Conservation (phyloP, 2,113 vertebrate species). For the Phalacrocorax brasilianus region DNA sequence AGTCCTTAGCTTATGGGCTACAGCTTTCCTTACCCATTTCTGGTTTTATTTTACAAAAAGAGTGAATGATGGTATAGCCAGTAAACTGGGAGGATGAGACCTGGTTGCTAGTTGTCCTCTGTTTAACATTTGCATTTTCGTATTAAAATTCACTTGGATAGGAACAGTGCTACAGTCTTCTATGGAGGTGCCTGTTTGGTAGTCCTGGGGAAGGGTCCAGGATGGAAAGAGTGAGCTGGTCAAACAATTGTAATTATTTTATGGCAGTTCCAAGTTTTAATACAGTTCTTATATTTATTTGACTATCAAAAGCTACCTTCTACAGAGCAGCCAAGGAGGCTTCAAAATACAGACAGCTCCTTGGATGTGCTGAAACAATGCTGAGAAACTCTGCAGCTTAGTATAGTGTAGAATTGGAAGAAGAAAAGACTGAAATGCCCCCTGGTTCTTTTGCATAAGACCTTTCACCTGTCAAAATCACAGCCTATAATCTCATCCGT, state of each 20-base stretch:
- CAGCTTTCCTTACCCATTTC: background rate
- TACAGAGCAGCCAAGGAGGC: background rate
- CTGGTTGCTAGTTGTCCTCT: background rate
- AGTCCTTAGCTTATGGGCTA: background rate
- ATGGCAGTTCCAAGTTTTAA: background rate
- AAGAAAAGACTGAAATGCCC: background rate
- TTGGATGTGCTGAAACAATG: background rate
- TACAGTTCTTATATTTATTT: background rate
- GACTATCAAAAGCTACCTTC: background rate
- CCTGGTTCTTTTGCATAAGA: background rate
- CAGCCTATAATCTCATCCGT: accelerated
- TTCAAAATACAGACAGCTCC: background rate
- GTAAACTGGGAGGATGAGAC: background rate
- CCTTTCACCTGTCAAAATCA: background rate
- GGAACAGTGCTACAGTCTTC: background rate
- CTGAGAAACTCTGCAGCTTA: background rate
- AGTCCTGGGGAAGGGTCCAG: background rate
- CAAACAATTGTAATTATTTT: background rate
- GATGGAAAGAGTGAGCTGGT: background rate
- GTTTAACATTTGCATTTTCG: background rate
- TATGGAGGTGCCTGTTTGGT: background rate
- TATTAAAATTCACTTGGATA: background rate
- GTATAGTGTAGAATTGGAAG: background rate
- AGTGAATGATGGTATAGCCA: background rate
- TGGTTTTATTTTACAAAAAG: background rate